Evolutionary conservation across 2,888 invertebrate species (phyloP), one percentile per base, ranked within the genome.

Genomic region (Drosophila hamatofila): DNA sequence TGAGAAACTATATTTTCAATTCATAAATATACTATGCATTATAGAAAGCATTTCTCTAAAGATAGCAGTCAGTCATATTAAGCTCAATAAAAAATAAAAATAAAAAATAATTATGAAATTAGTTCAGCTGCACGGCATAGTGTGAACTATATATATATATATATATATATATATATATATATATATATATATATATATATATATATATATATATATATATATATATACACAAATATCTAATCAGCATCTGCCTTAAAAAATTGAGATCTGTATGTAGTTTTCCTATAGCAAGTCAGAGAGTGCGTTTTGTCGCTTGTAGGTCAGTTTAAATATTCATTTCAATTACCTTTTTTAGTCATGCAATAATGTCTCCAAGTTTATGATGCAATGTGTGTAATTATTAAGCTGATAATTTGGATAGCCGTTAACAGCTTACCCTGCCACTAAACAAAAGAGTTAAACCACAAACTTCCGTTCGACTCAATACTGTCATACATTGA

Each of bases 401-500:
- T 44, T n/a, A 67, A 55, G 67, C 33, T 66, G 54, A 66, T 64
- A 71, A 64, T 63, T 68, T 64, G 52, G 37, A 42, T 52, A 37
- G 33, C 48, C 44, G 48, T 66, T 57, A 66, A 78, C 63, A 72
- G 69, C 44, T 42, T 35, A 52, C 58, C 52, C 67, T 39, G 52
- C 76, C 79, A 39, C 68, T 72, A 65, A 41, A 77, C 75, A 76
- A 81, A 87, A 83, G 73, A 77, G 76, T 79, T 73, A 74, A 81
- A 84, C 76, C 77, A 75, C 81, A 75, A 87, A 81, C 79, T 75
- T 76, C 68, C 65, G 78, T 46, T 66, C 48, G 54, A 65, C 71
- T 55, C 35, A 46, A 51, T 59, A 37, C 48, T 16, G 51, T 39
- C 51, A 49, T 39, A 59, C 57, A 23, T 2, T 18, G 57, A 58